Percentiles rank a stretch among this genome's conserved stretches.
Evolutionary conservation across 2,797 vertebrate genomes (phyloP).

Genomic region (Microhierax caerulescens): DNA sequence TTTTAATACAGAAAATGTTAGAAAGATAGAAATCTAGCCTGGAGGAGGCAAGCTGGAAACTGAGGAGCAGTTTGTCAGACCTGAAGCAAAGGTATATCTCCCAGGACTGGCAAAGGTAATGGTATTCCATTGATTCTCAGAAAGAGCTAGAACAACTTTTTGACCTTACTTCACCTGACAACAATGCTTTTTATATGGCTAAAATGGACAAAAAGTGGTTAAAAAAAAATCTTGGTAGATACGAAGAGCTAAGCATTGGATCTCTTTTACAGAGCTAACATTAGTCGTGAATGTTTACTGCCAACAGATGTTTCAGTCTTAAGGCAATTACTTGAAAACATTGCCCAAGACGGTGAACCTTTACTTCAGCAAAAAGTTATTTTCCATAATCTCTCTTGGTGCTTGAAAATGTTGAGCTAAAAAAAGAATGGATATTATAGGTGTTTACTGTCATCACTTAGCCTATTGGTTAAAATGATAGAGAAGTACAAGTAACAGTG

Average conservation of each 20-base stretch:
- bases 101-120: slow-evolving; percentile 1
- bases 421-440: slow-evolving; percentile 10
- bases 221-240: neutral
- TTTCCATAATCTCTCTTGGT: slow-evolving; percentile 28
- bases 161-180: slow-evolving; percentile 25
- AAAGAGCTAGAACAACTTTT: slow-evolving; percentile 21
- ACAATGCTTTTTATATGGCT: neutral
- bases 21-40: slow-evolving; percentile 63
- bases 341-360: slow-evolving; percentile 8
- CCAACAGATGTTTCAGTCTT: slow-evolving; percentile 50
- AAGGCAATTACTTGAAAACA: slow-evolving; percentile 49
- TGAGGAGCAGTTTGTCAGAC: slow-evolving; percentile 56
- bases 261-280: neutral
- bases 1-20: slow-evolving; percentile 21
- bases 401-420: slow-evolving; percentile 15
- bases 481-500: neutral
- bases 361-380: slow-evolving; percentile 42
- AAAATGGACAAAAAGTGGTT: neutral
- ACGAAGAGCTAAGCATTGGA: neutral
- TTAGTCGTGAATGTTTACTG: slow-evolving; percentile 24
- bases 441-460: neutral
- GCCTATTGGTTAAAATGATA: neutral
- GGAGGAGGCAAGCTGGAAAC: slow-evolving; percentile 52
- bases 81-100: slow-evolving; percentile 49
- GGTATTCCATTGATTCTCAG: slow-evolving; percentile 18